Evolutionary conservation across 2,113 vertebrate species (phyloP), one percentile per base, ranked within the genome.

Genomic region (Gopherus evgoodei): DNA sequence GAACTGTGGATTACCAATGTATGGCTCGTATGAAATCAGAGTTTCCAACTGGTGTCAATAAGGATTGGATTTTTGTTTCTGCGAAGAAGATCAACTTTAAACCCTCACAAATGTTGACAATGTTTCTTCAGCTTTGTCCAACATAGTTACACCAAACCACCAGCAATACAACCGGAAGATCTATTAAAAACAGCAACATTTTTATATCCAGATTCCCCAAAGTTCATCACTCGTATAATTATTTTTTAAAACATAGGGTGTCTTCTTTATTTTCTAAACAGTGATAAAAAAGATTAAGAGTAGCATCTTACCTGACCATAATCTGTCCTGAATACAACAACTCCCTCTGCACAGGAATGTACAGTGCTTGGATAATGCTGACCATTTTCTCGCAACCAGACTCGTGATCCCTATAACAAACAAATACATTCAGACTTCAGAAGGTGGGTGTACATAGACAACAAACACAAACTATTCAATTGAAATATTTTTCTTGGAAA

Each of bases 381-480:
- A 53, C 99, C 99, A 83, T 99, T 99, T 98, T 99, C 99, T 97
- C 98, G 97, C 90, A 99, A 95, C 99, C 99, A 99, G 92, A 99
- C 99, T 13, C 99, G 99, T 44, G 99, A 98, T 7, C 99, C 99
- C 99, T 99, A 98, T 22, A 97, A 96, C 19, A 97, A 86, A 97
- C 44, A 91, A 72, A 56, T 72, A 47, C 94, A 90, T 4, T 95
- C 38, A 86, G 83, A 2, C 81, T 31, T 94, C 91, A 95, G 0
- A 81, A 47, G 3, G 29, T 44, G 29, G 27, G 24, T 54, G 44
- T 62, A 84, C 42, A 47, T 0, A 79, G 44, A 49, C 78, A 92
- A 88, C 3, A 11, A 19, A 10, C 49, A 84, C 87, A 81, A 80
- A 88, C 31, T 0, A 75, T n/a, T 87, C 81, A 38, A 49, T 14